Evolutionary conservation across 2,888 invertebrate species (phyloP), one percentile per base, ranked within the genome.

Genomic region (Tigriopus californicus): DNA sequence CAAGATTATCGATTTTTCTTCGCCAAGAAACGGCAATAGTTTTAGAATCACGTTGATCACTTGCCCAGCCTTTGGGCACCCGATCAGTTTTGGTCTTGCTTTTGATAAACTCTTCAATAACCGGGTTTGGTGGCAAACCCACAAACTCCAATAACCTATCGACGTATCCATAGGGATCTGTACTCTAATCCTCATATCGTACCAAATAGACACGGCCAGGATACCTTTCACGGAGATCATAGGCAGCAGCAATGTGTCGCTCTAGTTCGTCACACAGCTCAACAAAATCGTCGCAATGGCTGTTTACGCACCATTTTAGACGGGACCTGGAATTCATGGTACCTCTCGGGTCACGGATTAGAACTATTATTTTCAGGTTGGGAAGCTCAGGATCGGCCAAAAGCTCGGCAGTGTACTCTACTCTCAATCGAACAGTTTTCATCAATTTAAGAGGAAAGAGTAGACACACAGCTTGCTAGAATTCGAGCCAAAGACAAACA

Each of bases 321-420:
- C 24, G 42, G 10, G 48, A n/a, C 12, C 66, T 61, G 5, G 66
- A 66, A 41, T 62, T 63, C 40, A 64, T 60, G n/a, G 64, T 62
- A 4, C 63, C 66, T 18, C 66, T 59, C 0, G 67, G 67, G 61
- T 66, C 67, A 13, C 67, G 49, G 1, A 65, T 65, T 13, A 67
- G 58, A 41, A 65, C 64, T 3, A 67, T 61, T 2, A 67, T 59
- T 52, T 64, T 64, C 20, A 65, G 49, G 1, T 20, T n/a, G n/a
- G 59, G 59, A 13, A 40, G 41, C 12, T 63, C 58, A 2, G 6
- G 12, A 20, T 41, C 44, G 11, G 48, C 58, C 10, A 64, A 47
- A 5, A 63, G 58, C 2, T 24, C 15, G 44, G 41, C 44, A 18
- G 60, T 44, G 13, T 54, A 20, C 11, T 44, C 22, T 25, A 63